phyloP scores from a whole-genome alignment of 2,888 invertebrate species.

The Diogma glabrata region DNA sequence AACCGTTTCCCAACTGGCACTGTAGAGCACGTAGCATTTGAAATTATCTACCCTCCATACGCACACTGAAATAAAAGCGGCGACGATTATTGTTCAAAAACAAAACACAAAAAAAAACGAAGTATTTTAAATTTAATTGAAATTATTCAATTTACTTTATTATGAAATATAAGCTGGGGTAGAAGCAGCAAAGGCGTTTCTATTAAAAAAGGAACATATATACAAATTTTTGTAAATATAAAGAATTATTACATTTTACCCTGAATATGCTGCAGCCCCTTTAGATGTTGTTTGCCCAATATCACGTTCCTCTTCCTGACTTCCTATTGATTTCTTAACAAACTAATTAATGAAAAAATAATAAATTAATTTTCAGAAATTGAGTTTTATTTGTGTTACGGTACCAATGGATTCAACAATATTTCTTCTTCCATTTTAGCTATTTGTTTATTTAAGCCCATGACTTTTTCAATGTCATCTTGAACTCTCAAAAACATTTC shows the following conservation, averaged over 20 bases:
- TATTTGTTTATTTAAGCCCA: constrained; percentile 78
- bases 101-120: no score
- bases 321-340: constrained; percentile 49
- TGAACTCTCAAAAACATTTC: constrained; percentile 78
- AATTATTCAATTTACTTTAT: no score
- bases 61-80: no score
- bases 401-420: constrained; percentile 73
- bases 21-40: no score
- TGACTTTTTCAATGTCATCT: constrained; percentile 73
- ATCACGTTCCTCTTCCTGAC: constrained; percentile 45
- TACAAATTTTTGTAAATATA: no score
- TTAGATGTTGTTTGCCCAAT: constrained; percentile 31
- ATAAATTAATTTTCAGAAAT: neutral
- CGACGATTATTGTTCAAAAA: no score
- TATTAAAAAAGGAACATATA: neutral
- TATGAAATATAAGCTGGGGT: no score
- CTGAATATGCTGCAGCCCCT: constrained; percentile 19
- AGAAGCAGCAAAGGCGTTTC: no score
- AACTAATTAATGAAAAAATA: constrained; percentile 34
- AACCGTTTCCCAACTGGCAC: no score
- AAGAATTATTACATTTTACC: no score
- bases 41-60: no score
- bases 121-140: no score
- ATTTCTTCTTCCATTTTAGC: constrained; percentile 92
- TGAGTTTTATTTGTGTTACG: neutral